These are phyloP conservation scores for Crioceris asparagi DNA, from an alignment of 2,888 invertebrate species.

Conservation along the genomic window DNA sequence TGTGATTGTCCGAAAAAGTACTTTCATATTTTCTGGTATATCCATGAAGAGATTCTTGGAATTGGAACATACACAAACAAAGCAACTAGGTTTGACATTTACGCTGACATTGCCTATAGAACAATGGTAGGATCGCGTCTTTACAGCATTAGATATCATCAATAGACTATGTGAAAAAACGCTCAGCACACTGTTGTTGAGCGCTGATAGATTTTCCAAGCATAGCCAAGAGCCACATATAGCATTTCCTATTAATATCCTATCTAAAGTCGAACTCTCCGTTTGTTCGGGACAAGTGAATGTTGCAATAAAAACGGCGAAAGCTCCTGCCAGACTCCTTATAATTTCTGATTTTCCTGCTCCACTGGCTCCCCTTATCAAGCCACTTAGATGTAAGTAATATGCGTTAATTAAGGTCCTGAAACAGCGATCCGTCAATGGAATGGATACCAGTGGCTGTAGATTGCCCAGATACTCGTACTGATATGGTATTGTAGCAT, in stretches of 20 bases:
- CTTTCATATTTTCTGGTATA: conserved; percentile 72
- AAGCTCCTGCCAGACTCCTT: conserved; percentile 76
- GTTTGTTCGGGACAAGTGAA: conserved; percentile 76
- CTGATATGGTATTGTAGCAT: conserved; percentile 62
- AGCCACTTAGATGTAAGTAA: conserved; percentile 67
- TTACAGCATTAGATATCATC: conserved; percentile 61
- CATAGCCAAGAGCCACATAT: conserved; percentile 75
- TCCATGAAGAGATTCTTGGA: conserved; percentile 56
- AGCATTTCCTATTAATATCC: conserved; percentile 67
- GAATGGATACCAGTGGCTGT: conserved; percentile 57
- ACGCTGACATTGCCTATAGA: conserved; percentile 60
- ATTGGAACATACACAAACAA: conserved; percentile 64
- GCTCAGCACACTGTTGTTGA: conserved; percentile 66
- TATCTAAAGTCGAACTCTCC: conserved; percentile 40
- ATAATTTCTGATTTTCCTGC: conserved; percentile 83
- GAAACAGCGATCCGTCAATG: conserved; percentile 64
- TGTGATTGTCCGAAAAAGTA: conserved; percentile 68
- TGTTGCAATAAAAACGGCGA: conserved; percentile 49
- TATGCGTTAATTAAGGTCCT: conserved; percentile 70
- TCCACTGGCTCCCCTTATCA: conserved; percentile 65
- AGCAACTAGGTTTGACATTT: conserved; percentile 57
- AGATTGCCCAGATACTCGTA: conserved; percentile 76
- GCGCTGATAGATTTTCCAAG: conserved; percentile 73
- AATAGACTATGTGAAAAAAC: conserved; percentile 70
- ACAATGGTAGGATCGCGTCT: conserved; percentile 49